Evolutionary conservation across 2,113 vertebrate species (phyloP).

Genomic region (Anguilla japonica): DNA sequence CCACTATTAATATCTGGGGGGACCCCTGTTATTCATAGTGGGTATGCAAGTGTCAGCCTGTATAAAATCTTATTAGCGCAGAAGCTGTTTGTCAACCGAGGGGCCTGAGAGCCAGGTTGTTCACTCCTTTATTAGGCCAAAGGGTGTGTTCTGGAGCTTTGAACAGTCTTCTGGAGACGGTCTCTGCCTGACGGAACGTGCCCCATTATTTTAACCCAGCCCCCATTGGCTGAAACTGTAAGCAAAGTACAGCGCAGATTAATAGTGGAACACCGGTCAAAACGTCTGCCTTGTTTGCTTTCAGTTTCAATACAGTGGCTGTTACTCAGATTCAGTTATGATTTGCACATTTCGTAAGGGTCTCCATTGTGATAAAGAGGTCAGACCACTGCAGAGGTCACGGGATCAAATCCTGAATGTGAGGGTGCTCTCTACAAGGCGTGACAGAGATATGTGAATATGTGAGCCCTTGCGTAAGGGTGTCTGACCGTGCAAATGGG

Average conservation of each 20-base stretch:
- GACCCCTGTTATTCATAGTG: slow-evolving; percentile 17
- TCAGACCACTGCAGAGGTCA: background rate
- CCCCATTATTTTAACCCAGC: background rate
- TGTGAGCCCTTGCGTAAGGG: background rate
- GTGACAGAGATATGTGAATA: too few relatives aligned
- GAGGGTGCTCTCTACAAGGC: too few relatives aligned
- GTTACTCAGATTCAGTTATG: background rate
- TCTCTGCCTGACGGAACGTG: background rate
- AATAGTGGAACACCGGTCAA: background rate
- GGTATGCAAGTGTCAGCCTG: background rate
- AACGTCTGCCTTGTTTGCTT: background rate
- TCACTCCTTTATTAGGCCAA: too few relatives aligned
- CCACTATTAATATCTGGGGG: too few relatives aligned
- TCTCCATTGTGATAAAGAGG: too few relatives aligned
- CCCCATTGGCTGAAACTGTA: background rate
- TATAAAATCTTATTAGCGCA: background rate
- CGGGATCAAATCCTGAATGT: background rate
- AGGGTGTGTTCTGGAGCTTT: background rate
- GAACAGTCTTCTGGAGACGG: background rate
- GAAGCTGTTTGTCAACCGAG: background rate
- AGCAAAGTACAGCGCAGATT: background rate
- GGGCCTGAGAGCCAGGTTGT: background rate
- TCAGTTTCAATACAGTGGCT: background rate
- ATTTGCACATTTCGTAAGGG: too few relatives aligned
- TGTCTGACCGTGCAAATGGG: background rate